Percentiles rank a stretch among this genome's conserved stretches.
Conservation (phyloP, 1,140 invertebrate genomes). For the Monochamus saltuarius region DNA sequence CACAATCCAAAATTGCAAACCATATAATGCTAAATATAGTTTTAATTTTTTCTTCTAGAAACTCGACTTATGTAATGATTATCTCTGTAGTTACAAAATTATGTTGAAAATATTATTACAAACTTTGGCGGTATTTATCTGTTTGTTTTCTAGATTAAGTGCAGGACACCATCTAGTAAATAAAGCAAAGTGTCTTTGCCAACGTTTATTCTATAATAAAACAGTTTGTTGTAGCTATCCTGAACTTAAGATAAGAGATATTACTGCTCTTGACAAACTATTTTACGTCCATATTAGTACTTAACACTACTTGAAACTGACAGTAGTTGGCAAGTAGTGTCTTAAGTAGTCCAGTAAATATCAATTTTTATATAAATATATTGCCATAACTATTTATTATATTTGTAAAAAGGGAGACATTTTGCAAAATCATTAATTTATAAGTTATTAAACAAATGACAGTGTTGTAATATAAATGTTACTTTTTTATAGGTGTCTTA, state of each 20-base stretch:
- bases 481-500: constrained; percentile 46
- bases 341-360: constrained; percentile 23
- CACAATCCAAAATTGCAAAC: no score
- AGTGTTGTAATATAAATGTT: constrained; percentile 47
- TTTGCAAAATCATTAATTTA: constrained; percentile 31
- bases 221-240: constrained; percentile 8
- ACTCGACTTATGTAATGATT: no score
- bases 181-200: no score
- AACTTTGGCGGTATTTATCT: no score
- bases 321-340: constrained; percentile 23
- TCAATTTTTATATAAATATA: constrained; percentile 37
- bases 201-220: no score
- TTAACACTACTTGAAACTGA: constrained; percentile 32
- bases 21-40: no score
- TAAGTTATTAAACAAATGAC: constrained; percentile 22
- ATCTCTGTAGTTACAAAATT: no score
- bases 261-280: constrained; percentile 24
- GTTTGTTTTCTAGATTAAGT: no score
- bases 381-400: constrained; percentile 37
- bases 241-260: constrained; percentile 4
- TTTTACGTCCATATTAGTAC: constrained; percentile 41
- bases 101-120: no score
- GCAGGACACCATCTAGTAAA: no score
- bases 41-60: no score
- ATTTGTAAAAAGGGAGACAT: constrained; percentile 36